phyloP scores from a whole-genome alignment of 2,888 invertebrate species.

The Julus scanicus region DNA sequence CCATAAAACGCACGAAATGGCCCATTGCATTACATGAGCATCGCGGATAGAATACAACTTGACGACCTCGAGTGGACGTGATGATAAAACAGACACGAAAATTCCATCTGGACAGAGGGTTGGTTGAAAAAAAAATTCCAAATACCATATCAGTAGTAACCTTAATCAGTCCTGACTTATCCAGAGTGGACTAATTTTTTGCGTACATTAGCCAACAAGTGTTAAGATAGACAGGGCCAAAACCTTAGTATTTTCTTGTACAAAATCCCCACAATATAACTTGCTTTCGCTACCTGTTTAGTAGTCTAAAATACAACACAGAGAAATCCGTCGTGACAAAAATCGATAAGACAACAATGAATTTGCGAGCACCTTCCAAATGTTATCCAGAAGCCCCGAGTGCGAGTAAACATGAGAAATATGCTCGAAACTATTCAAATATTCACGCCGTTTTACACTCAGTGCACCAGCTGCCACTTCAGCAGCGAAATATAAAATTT shows the following conservation, averaged over 20 bases:
- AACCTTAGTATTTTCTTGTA: no score
- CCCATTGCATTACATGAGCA: background rate
- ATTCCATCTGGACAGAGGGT: background rate
- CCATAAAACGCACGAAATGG: background rate
- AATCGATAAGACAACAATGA: constrained; percentile 2
- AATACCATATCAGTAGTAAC: no score
- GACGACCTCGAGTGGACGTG: background rate
- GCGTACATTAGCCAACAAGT: no score
- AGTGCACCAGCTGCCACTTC: background rate
- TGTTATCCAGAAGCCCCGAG: background rate
- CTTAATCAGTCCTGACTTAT: no score
- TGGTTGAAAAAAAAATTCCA: background rate
- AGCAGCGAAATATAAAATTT: background rate
- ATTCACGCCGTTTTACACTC: constrained; percentile 16
- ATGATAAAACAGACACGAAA: background rate
- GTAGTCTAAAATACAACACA: no score
- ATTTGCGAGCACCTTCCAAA: constrained; percentile 19
- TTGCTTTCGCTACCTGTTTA: no score
- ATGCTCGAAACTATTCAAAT: background rate
- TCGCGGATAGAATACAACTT: background rate
- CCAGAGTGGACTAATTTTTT: no score
- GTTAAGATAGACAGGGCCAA: no score
- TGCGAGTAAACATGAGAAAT: background rate
- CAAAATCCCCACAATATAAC: no score
- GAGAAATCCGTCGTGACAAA: background rate